Base-by-base conservation (phyloP, 92 coral and sea anemone genomes). In the Phenganax stokvisi region DNA sequence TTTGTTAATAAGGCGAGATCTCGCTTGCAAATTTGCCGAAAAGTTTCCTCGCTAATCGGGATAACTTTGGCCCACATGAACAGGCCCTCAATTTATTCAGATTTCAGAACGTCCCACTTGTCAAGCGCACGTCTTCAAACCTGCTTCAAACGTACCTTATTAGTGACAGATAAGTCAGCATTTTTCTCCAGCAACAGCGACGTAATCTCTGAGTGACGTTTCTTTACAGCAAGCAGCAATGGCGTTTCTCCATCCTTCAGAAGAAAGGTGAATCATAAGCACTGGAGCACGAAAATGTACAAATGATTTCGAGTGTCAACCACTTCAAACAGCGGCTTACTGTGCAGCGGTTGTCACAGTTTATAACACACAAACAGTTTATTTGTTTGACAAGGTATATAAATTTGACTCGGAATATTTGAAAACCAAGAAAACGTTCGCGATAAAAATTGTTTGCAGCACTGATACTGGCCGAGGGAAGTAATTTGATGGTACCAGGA, bases 221-320 rank as follows among this genome's bases (percentile, higher is more conserved):
- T 94, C 72, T 87, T 85, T 55, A 93, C 89, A 0, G 98, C 98
- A 69, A 96, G 84, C 55, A 94, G 84, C 9, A 94, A 83, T 0
- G 98, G 94, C 9, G 98, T 94, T 55, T 94, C 98, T 10, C 92
- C 92, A 64, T 94, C 97, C 98, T 94, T 53, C 8, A 78, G 27
- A 52, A 3, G 27, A 44, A 13, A 29, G 30, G 71, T n/a, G 77
- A 53, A 70, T 15, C 69, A 5, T 54, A 12, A 25, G 77, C 56
- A 27, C 77, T 51, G 10, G 17, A 56, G 9, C 25, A 13, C 58
- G 83, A 68, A 68, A 30, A 68, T 68, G 53, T 16, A 68, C 15
- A 53, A 53, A 10, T 37, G 47, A 37, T 37, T 37, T 37, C 47
- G 47, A 13, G 13, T 28, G 13, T 54, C 10, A 3, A 31, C 2